Evolutionary conservation across 2,113 vertebrate species (phyloP).

Genomic region (Onychorhynchus coronatus): DNA sequence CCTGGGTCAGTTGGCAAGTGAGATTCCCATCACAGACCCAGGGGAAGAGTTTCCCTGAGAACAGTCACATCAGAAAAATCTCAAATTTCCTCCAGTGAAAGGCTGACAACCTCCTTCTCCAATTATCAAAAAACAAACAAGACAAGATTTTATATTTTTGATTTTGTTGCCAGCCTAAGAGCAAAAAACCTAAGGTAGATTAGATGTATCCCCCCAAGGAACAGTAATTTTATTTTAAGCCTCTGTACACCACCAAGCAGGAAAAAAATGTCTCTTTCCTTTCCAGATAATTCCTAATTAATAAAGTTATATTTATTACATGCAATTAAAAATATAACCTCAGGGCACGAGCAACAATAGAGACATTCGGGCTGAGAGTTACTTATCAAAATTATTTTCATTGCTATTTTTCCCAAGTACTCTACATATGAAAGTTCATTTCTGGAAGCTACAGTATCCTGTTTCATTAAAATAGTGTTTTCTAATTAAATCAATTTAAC

Average conservation of each 20-base stretch:
- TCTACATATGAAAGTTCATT: not conserved
- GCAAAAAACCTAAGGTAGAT: not conserved
- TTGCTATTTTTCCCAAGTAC: not conserved
- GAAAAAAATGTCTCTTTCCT: not conserved
- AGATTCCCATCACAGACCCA: not conserved
- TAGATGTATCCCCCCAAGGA: not conserved
- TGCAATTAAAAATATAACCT: conserved; percentile 54
- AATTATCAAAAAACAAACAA: not conserved
- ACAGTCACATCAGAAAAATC: not conserved
- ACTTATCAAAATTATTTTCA: conserved; percentile 26
- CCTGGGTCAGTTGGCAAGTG: not conserved
- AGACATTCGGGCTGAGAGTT: not conserved
- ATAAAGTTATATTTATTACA: conserved; percentile 59
- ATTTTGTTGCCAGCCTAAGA: not conserved
- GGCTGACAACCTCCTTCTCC: not conserved
- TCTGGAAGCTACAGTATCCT: conserved; percentile 11
- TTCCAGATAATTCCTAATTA: conserved; percentile 55
- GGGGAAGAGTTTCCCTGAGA: not conserved
- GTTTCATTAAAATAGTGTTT: conserved; percentile 17
- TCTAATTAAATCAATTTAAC: conserved; percentile 61
- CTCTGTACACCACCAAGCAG: not conserved
- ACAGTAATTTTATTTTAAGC: conserved; percentile 11
- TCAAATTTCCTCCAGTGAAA: not conserved
- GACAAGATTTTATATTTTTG: not conserved
- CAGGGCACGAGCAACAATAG: not conserved